phyloP scores from a whole-genome alignment of 2,888 invertebrate genomes.

The Leptopterna dolabrata region DNA sequence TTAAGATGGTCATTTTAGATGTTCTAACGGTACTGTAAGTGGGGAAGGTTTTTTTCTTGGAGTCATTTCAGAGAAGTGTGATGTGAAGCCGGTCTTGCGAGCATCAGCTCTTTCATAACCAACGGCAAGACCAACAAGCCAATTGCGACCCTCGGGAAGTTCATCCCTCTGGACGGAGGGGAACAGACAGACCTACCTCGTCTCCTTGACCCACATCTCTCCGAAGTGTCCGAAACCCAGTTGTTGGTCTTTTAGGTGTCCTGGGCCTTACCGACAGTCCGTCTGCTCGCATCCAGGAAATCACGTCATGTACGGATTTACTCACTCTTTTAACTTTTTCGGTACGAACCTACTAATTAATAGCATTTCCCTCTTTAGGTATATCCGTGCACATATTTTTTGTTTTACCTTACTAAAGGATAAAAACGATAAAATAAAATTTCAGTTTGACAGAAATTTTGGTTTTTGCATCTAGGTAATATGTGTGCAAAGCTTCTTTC shows the following conservation, averaged over 20 bases:
- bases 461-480: too few relatives aligned
- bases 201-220: background rate
- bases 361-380: too few relatives aligned
- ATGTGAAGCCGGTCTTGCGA: background rate
- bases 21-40: too few relatives aligned
- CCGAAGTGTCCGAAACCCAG: background rate
- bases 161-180: background rate
- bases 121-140: background rate
- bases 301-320: too few relatives aligned
- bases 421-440: too few relatives aligned
- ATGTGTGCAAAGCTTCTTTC: too few relatives aligned
- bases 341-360: too few relatives aligned
- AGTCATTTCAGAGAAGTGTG: background rate
- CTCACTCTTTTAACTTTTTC: too few relatives aligned
- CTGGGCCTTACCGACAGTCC: background rate
- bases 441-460: too few relatives aligned
- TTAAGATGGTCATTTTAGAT: too few relatives aligned
- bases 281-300: background rate
- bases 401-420: too few relatives aligned
- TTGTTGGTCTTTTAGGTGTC: background rate
- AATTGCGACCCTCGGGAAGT: background rate
- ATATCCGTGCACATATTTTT: too few relatives aligned
- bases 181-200: background rate
- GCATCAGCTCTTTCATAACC: background rate
- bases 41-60: background rate